Evolutionary conservation across 1,140 invertebrate genomes (phyloP), one percentile per base, ranked within the genome.

Genomic region (Monomorium pharaonis): DNA sequence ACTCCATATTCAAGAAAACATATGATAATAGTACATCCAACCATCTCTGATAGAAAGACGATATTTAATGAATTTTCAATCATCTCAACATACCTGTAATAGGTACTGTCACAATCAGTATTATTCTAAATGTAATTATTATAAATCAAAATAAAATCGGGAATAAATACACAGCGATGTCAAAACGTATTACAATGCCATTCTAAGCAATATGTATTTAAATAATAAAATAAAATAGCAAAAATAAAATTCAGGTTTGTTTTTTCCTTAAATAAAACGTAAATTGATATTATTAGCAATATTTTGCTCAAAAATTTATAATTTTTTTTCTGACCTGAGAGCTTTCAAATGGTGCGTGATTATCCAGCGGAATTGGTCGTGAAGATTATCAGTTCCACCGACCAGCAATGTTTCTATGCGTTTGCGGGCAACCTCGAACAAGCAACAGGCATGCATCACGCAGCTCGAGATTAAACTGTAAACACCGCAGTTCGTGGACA

Each of bases 1-100:
- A 94, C 91, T 12, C 93, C 93, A 80, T 92, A 94, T 72, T 94
- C 93, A 16, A 94, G 83, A 47, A 94, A 94, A 58, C 93, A 94
- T 65, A 94, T 93, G 4, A 94, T 93, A 21, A 94, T 77, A 7
- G 93, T 94, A 65, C 92, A 94, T 9, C 93, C 93, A 60, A 92
- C 78, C 92, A 94, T 93, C 86, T 94, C 93, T 30, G 92, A 93
- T 7, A 94, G 78, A 84, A 94, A 93, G 0, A 94, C 93, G 33
- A 93, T 70, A 69, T 92, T 94, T 7, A 94, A 85, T 18, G 92
- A 87, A 37, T 91, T 88, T 86, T 94, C 93, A n/a, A 94, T 91
- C 67, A 85, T 92, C 54, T 92, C 91, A 12, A 92, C 92, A 75
- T 92, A 94, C 44, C 93, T 94, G 74, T 18, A 90, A 89, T 63